These are phyloP conservation scores for Drosophila lowei DNA, from an alignment of 1,140 invertebrate species.

Conservation along the genomic window DNA sequence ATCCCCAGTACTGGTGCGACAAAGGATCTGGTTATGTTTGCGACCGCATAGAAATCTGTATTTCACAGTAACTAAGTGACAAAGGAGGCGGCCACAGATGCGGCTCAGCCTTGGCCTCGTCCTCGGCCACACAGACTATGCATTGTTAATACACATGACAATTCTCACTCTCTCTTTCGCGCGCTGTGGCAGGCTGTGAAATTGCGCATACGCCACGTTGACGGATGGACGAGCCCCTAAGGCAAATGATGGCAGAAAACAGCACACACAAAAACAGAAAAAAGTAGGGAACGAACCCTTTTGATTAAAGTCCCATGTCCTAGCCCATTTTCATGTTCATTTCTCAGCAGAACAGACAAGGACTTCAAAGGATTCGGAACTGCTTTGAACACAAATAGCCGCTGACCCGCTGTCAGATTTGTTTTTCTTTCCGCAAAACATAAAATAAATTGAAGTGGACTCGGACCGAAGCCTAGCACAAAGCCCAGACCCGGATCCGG, in stretches of 20 bases:
- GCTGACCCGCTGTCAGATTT: constrained; percentile 71
- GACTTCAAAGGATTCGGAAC: constrained; percentile 55
- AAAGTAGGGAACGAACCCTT: constrained; percentile 32
- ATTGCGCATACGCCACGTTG: constrained; percentile 69
- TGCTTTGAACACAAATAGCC: constrained; percentile 58
- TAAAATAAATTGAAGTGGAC: constrained; percentile 43
- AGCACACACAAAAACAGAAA: constrained; percentile 5
- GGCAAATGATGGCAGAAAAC: constrained; percentile 25
- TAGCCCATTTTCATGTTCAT: constrained; percentile 64
- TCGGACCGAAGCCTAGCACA: not conserved
- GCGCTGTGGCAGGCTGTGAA: constrained; percentile 59
- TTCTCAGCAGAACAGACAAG: constrained; percentile 61
- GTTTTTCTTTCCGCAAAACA: constrained; percentile 28
- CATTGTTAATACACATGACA: constrained; percentile 74
- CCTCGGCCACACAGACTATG: constrained; percentile 29
- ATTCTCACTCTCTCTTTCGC: constrained; percentile 25
- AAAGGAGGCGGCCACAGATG: constrained; percentile 40
- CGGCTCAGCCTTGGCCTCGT: constrained; percentile 23
- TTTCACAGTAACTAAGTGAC: constrained; percentile 58
- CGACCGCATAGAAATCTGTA: constrained; percentile 60
- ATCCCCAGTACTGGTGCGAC: constrained; percentile 2
- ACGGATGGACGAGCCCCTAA: constrained; percentile 45
- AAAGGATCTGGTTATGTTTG: constrained; percentile 46
- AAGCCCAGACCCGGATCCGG: no score
- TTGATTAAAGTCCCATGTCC: constrained; percentile 50